phyloP scores from a whole-genome alignment of 2,888 invertebrate genomes.

The Drosophila mulleri region DNA sequence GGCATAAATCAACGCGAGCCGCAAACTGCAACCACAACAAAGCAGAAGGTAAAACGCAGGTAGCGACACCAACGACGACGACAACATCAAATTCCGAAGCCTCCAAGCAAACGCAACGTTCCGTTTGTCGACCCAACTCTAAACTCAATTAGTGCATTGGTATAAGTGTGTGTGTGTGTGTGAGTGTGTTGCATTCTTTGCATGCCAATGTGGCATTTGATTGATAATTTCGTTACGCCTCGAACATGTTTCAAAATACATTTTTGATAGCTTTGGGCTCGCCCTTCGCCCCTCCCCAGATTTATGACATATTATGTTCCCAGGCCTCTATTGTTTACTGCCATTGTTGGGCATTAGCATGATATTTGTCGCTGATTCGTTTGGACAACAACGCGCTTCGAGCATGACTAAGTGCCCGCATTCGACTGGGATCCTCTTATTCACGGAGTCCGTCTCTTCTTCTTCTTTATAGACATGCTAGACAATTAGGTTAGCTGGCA shows the following conservation, averaged over 20 bases:
- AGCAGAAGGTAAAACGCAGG: constrained; percentile 59
- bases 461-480: constrained; percentile 1
- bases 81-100: constrained; percentile 66
- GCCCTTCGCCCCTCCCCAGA: constrained; percentile 49
- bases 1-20: constrained; percentile 73
- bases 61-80: constrained; percentile 53
- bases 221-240: constrained; percentile 80
- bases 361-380: constrained; percentile 62
- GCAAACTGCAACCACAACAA: constrained; percentile 62
- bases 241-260: constrained; percentile 61
- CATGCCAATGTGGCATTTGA: constrained; percentile 78
- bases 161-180: constrained; percentile 34
- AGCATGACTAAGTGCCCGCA: constrained; percentile 68
- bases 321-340: constrained; percentile 40
- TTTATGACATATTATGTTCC: constrained; percentile 64
- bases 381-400: constrained; percentile 28
- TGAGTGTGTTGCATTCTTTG: constrained; percentile 69
- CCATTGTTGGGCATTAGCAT: constrained; percentile 42
- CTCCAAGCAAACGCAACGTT: constrained; percentile 48
- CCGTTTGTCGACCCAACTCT: constrained; percentile 43
- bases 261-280: constrained; percentile 64
- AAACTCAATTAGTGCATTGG: constrained; percentile 72
- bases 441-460: not conserved
- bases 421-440: constrained; percentile 33
- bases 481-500: constrained; percentile 15